Evolutionary conservation across 2,113 vertebrate species (phyloP), one percentile per base, ranked within the genome.

Genomic region (Melanotaenia duboulayi): DNA sequence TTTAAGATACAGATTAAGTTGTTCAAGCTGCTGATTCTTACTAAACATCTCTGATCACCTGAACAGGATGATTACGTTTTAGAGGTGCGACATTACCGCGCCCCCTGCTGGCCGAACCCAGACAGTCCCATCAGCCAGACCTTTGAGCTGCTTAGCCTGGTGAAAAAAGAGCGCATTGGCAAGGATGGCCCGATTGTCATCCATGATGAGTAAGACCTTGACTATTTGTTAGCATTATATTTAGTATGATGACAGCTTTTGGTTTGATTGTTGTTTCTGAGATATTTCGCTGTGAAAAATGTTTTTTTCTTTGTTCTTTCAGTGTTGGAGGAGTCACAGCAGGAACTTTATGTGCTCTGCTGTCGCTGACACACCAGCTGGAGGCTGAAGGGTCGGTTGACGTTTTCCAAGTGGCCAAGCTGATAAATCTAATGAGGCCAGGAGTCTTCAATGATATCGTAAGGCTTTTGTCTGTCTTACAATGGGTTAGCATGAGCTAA

Each of bases 51-150:
- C 11, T 65, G 12, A 22, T 67, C 22, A 1, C 67, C 12, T 44
- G 19, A 0, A 50, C 81, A 99, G 98, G 97, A 99, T 85, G 97
- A 99, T 86, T 98, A 94, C 4, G 93, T 97, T 55, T 93, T 98
- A 80, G 96, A 99, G 92, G 96, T 99, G 80, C 95, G 94, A 65
- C 97, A 96, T 86, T 99, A 96, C 87, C 94, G 94, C 32, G 92
- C 94, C 74, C 95, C 97, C 51, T 94, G 89, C 77, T 99, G 98
- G 98, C 97, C 97, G 50, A 97, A 98, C 91, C 97, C 97, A 7
- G 97, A 99, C 87, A 94, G 96, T 69, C 95, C 96, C 50, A 95
- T 98, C 79, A 98, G 97, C 84, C 96, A 94, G 92, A 97, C 95
- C 32, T 98, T 99, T 74, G 96, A 99, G 92, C 92, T 99, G 59